Evolutionary conservation across 2,888 invertebrate species (phyloP).

Genomic region (Sinohyriopsis cumingii): DNA sequence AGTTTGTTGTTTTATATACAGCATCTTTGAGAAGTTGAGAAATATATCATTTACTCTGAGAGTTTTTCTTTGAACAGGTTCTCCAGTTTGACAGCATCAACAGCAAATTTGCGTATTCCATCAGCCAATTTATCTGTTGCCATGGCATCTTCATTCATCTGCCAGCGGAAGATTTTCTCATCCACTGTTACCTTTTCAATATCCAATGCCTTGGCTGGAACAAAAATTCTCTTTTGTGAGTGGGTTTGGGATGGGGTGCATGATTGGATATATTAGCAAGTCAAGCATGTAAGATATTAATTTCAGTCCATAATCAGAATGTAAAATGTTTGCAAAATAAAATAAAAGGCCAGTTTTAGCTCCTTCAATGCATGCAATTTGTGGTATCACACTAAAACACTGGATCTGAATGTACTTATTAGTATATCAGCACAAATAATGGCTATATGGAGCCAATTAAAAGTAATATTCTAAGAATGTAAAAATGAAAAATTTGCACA

Average conservation of each 20-base stretch:
- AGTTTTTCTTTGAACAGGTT: slow-evolving; percentile 61
- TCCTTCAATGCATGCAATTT: no score
- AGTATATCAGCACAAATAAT: no score
- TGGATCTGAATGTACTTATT: no score
- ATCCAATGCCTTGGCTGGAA: slow-evolving; percentile 80
- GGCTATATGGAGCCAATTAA: no score
- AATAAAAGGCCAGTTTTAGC: no score
- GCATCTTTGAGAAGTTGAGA: no score
- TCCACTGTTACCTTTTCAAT: slow-evolving; percentile 85
- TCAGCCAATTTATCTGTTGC: slow-evolving; percentile 96
- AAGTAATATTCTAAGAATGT: no score
- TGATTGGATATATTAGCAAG: not conserved
- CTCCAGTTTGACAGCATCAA: slow-evolving; percentile 89
- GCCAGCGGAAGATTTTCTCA: slow-evolving; percentile 94
- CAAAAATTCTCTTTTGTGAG: slow-evolving; percentile 2
- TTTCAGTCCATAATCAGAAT: not conserved
- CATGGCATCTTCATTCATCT: slow-evolving; percentile 98
- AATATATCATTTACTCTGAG: not conserved
- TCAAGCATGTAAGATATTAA: not conserved
- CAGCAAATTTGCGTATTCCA: slow-evolving; percentile 97
- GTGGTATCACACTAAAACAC: no score
- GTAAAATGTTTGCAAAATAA: no score
- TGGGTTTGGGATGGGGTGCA: not conserved
- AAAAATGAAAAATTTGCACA: no score
- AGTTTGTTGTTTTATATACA: no score